These are phyloP conservation scores for Chirona hameri DNA, from an alignment of 2,888 invertebrate species.

Conservation along the genomic window DNA sequence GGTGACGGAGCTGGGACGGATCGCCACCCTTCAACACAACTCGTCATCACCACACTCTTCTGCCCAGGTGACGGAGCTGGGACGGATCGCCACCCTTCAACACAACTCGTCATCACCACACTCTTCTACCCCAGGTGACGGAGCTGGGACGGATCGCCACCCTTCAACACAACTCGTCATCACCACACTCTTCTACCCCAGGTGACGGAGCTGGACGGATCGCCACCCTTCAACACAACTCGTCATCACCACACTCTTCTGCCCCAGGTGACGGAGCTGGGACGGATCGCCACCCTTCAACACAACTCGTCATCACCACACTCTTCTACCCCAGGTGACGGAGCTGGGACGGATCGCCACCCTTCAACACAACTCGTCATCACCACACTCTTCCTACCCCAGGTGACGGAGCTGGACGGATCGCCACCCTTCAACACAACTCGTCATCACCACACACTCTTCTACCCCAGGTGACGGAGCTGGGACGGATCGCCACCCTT, in stretches of 20 bases:
- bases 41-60: no score
- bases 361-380: no score
- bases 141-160: slow-evolving; percentile 79
- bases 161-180: no score
- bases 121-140: slow-evolving; percentile 51
- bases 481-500: slow-evolving; percentile 78
- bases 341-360: slow-evolving; percentile 79
- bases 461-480: slow-evolving; percentile 51
- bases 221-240: slow-evolving; percentile 55
- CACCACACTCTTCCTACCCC: slow-evolving; percentile 43
- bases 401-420: slow-evolving; percentile 65
- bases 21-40: slow-evolving; percentile 59
- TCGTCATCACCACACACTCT: no score
- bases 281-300: slow-evolving; percentile 76
- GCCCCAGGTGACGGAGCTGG: slow-evolving; percentile 52
- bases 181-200: slow-evolving; percentile 47
- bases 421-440: slow-evolving; percentile 59
- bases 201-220: slow-evolving; percentile 67
- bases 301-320: no score
- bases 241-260: no score
- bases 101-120: no score
- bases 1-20: slow-evolving; percentile 63
- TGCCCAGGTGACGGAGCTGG: slow-evolving; percentile 52
- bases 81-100: slow-evolving; percentile 76
- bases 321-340: slow-evolving; percentile 51